These are phyloP conservation scores for Esox niger DNA, from an alignment of 2,113 vertebrate species.

Conservation along the genomic window DNA sequence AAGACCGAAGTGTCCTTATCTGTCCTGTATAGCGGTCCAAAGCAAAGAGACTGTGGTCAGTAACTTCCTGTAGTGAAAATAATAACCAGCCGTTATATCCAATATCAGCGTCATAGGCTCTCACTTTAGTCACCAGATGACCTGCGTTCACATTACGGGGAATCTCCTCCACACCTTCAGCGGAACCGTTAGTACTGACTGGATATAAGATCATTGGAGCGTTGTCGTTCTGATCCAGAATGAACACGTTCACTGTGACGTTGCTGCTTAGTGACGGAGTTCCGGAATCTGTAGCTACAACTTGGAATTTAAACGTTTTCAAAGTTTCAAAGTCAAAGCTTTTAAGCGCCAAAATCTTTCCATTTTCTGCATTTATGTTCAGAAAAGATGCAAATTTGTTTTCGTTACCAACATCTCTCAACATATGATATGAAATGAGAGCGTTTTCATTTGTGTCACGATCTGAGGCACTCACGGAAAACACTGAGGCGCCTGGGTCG, in stretches of 20 bases:
- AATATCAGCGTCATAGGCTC: slow-evolving; percentile 50
- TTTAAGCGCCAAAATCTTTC: slow-evolving; percentile 43
- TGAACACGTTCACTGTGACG: slow-evolving; percentile 29
- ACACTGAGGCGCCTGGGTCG: slow-evolving; percentile 46
- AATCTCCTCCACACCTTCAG: slow-evolving; percentile 32
- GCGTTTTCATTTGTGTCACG: slow-evolving; percentile 60
- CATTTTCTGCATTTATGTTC: slow-evolving; percentile 55
- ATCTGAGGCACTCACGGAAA: slow-evolving; percentile 58
- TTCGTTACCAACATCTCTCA: slow-evolving; percentile 23
- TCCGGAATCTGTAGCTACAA: slow-evolving; percentile 54
- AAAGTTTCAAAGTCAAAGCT: slow-evolving; percentile 54
- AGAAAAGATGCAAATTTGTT: slow-evolving; percentile 41
- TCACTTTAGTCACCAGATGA: slow-evolving; percentile 45
- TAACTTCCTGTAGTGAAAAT: slow-evolving; percentile 40
- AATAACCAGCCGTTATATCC: slow-evolving; percentile 49
- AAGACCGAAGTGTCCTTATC: slow-evolving; percentile 41
- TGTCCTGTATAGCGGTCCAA: slow-evolving; percentile 43
- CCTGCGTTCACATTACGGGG: slow-evolving; percentile 45
- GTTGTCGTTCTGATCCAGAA: slow-evolving; percentile 41
- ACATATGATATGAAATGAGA: slow-evolving; percentile 53
- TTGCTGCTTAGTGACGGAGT: slow-evolving; percentile 34
- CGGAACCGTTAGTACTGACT: slow-evolving; percentile 23
- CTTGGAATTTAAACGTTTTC: slow-evolving; percentile 55
- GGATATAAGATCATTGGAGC: slow-evolving; percentile 28
- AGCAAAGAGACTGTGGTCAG: slow-evolving; percentile 38